Evolutionary conservation across 2,888 invertebrate genomes (phyloP).

Genomic region (Acleris cristana): DNA sequence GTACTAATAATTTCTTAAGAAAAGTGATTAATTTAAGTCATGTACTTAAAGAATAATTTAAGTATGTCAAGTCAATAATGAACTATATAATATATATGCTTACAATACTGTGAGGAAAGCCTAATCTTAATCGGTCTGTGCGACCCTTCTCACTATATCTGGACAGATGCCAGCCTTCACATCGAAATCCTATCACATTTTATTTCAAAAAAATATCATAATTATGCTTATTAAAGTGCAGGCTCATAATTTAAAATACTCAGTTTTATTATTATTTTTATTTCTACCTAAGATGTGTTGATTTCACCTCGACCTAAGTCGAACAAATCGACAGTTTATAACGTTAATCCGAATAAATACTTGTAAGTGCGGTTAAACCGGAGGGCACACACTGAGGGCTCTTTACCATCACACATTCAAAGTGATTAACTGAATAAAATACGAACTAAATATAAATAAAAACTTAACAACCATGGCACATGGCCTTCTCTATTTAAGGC

Average conservation of each 20-base stretch:
- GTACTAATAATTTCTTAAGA: background rate
- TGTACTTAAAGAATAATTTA: too few relatives aligned
- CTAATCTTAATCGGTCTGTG: slow-evolving; percentile 42
- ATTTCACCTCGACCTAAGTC: background rate
- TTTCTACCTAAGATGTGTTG: slow-evolving; percentile 7
- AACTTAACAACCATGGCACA: too few relatives aligned
- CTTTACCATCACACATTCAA: too few relatives aligned
- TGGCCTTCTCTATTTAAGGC: too few relatives aligned
- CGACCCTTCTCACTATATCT: slow-evolving; percentile 46
- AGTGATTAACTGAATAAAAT: too few relatives aligned
- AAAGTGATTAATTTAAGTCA: background rate
- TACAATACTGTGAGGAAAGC: slow-evolving; percentile 23
- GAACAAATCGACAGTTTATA: too few relatives aligned
- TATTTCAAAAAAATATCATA: slow-evolving; percentile 25
- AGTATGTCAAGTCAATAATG: background rate
- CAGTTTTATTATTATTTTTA: background rate
- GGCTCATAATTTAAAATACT: slow-evolving; percentile 23
- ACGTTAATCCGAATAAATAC: too few relatives aligned
- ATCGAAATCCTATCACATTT: slow-evolving; percentile 49
- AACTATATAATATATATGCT: slow-evolving; percentile 18
- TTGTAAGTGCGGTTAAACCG: too few relatives aligned
- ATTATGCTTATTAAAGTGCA: slow-evolving; percentile 19
- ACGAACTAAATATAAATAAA: too few relatives aligned
- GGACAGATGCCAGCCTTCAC: slow-evolving; percentile 41
- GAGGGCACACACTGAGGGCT: too few relatives aligned